A percentile compares a stretch with the other conserved stretches of the same genome.
phyloP scores from a whole-genome alignment of 2,113 vertebrate genomes.

The Progne subis region DNA sequence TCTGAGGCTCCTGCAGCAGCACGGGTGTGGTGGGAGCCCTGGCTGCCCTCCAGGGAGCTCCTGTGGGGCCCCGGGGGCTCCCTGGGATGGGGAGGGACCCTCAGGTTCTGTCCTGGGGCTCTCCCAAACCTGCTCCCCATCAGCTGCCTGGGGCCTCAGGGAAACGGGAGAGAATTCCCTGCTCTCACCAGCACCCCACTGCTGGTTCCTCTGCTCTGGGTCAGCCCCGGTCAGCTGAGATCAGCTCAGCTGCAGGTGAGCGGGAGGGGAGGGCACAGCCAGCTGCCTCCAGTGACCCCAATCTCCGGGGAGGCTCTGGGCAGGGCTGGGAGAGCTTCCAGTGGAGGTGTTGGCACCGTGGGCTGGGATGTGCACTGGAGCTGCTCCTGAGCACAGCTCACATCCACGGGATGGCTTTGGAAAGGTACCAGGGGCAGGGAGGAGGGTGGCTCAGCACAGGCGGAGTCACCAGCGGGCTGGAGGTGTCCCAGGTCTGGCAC shows the following conservation, averaged over 20 bases:
- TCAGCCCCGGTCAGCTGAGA: background rate
- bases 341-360: accelerated
- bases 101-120: background rate
- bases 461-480: accelerated
- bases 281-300: background rate
- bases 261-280: background rate
- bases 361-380: background rate
- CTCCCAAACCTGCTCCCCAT: background rate
- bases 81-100: background rate
- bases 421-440: background rate
- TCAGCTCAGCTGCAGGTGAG: background rate
- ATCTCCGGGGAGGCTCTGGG: background rate
- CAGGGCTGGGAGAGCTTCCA: background rate
- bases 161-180: background rate
- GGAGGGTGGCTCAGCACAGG: background rate
- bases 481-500: accelerated
- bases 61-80: too few species aligned
- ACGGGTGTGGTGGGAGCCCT: background rate
- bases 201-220: background rate
- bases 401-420: accelerated
- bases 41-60: background rate
- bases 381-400: background rate
- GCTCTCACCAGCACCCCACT: background rate
- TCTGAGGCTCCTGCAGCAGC: background rate
- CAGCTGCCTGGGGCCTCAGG: background rate